Conservation (phyloP, 2,888 invertebrate species). For the Xestia xanthographa region DNA sequence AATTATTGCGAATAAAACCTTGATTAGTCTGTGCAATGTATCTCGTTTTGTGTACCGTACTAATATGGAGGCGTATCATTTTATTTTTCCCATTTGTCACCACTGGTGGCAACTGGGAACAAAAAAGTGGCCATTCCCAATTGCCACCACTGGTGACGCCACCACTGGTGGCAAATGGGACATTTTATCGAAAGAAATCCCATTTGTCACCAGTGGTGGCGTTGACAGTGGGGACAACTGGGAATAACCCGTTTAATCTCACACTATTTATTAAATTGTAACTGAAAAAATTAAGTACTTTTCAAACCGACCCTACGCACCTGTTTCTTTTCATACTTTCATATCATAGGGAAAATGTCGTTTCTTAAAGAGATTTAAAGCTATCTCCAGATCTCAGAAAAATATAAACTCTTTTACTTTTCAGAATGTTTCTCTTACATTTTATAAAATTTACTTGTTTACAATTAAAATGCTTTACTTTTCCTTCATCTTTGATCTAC, state of each 20-base stretch:
- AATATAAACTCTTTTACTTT: neutral
- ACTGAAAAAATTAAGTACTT: constrained; percentile 1
- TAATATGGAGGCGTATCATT: too few relatives aligned
- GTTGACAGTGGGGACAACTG: too few relatives aligned
- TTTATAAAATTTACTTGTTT: neutral
- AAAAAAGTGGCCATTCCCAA: too few relatives aligned
- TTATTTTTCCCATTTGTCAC: too few relatives aligned
- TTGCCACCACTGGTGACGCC: too few relatives aligned
- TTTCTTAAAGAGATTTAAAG: constrained; percentile 21
- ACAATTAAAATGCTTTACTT: neutral
- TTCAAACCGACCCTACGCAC: neutral
- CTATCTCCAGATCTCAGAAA: neutral
- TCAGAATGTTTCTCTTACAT: neutral
- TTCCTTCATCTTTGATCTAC: neutral
- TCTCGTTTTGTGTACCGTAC: too few relatives aligned
- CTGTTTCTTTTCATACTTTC: neutral
- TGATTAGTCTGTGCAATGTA: too few relatives aligned
- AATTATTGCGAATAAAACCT: too few relatives aligned
- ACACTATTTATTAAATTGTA: constrained; percentile 29
- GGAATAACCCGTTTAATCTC: constrained; percentile 23
- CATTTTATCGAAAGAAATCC: too few relatives aligned
- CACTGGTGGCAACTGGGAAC: too few relatives aligned
- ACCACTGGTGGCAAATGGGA: too few relatives aligned
- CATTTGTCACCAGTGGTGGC: too few relatives aligned
- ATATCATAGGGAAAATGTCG: neutral